Evolutionary conservation across 2,797 vertebrate genomes (phyloP).

Genomic region (Pogonophryne albipinna): DNA sequence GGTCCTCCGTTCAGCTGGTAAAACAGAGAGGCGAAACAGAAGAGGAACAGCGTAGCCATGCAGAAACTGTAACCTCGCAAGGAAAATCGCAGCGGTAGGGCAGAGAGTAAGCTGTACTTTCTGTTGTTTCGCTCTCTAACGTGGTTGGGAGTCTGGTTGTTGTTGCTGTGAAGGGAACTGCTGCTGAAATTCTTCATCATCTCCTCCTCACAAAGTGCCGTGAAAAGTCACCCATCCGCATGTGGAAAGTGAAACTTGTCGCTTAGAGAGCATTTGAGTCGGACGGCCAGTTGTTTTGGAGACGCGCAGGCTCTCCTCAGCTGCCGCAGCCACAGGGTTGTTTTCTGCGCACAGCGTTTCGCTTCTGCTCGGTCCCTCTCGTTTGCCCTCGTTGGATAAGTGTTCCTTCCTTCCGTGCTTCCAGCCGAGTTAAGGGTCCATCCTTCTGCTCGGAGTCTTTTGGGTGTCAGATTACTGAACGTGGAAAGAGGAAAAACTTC

Average conservation of each 20-base stretch:
- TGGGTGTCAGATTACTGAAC: constrained; percentile 86
- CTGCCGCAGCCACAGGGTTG: constrained; percentile 61
- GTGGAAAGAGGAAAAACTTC: constrained; percentile 80
- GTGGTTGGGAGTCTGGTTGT: constrained; percentile 83
- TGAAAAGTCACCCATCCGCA: constrained; percentile 91
- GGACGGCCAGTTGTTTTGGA: constrained; percentile 46
- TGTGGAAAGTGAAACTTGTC: constrained; percentile 79
- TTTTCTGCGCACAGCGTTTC: constrained; percentile 53
- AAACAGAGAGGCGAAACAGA: constrained; percentile 94
- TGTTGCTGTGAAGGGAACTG: constrained; percentile 81
- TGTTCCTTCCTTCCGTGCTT: constrained; percentile 75
- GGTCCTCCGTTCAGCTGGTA: constrained; percentile 96
- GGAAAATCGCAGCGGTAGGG: constrained; percentile 86
- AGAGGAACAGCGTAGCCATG: constrained; percentile 93
- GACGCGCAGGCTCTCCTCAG: constrained; percentile 62
- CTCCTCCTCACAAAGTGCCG: constrained; percentile 88
- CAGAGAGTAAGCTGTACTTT: constrained; percentile 82
- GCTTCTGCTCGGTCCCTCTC: constrained; percentile 47
- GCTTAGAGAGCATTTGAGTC: constrained; percentile 71
- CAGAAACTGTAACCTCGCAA: constrained; percentile 94
- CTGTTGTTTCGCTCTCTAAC: constrained; percentile 79
- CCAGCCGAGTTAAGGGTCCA: constrained; percentile 79
- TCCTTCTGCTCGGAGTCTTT: constrained; percentile 73
- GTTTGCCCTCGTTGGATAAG: constrained; percentile 57
- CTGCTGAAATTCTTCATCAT: constrained; percentile 92